These are phyloP conservation scores for Torymus texanus DNA, from an alignment of 2,888 invertebrate genomes.

Conservation along the genomic window DNA sequence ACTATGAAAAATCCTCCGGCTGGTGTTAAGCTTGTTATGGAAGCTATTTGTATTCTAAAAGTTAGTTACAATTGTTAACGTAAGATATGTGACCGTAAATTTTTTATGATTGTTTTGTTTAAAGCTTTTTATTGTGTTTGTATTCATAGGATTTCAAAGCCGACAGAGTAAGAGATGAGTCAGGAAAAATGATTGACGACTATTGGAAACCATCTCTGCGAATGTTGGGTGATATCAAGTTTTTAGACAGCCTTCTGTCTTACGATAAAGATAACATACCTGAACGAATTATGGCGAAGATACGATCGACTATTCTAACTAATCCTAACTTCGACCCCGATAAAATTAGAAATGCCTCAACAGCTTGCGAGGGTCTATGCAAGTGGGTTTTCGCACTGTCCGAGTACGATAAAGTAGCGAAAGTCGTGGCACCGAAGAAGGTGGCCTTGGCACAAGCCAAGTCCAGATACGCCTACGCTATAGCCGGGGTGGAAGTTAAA, in stretches of 20 bases:
- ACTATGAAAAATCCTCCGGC: conserved; percentile 97
- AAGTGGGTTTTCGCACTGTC: conserved; percentile 97
- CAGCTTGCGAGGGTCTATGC: conserved; percentile 93
- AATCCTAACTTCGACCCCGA: conserved; percentile 95
- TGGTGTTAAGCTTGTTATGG: conserved; percentile 94
- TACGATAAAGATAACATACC: conserved; percentile 97
- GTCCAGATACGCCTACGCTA: conserved; percentile 83
- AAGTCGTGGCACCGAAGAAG: conserved; percentile 95
- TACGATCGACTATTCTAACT: conserved; percentile 86
- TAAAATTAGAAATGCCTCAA: conserved; percentile 89
- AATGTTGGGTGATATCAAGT: conserved; percentile 92
- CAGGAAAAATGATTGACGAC: conserved; percentile 90
- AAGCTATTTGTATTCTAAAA: conserved; percentile 96
- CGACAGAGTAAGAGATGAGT: conserved; percentile 85
- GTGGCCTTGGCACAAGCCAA: conserved; percentile 91
- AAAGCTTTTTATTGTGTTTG: conserved; percentile 19
- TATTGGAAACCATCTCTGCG: conserved; percentile 95
- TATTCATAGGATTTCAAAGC: conserved; percentile 86
- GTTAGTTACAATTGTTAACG: conserved; percentile 70
- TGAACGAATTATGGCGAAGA: conserved; percentile 86
- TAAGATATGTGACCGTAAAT: neutral
- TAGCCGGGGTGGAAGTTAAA: conserved; percentile 88
- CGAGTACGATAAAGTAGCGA: conserved; percentile 94
- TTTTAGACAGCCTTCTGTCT: conserved; percentile 88
- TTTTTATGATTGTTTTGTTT: no score